These are phyloP conservation scores for Oscheius sp. DNA, from an alignment of 1,140 invertebrate genomes.

Conservation along the genomic window DNA sequence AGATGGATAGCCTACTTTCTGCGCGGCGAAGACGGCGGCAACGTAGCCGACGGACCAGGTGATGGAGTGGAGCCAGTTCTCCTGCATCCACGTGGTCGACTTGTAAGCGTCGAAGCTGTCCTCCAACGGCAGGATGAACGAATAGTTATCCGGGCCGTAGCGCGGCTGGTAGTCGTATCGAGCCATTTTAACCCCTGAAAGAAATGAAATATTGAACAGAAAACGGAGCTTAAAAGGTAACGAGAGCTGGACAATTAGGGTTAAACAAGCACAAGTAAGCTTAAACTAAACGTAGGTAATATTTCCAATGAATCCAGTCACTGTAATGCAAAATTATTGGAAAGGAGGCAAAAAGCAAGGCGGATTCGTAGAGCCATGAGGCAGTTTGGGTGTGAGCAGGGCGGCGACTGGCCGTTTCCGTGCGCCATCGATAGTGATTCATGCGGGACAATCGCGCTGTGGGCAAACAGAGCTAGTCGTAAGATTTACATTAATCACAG, in stretches of 20 bases:
- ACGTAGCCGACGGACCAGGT: slow-evolving; percentile 75
- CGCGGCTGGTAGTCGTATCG: slow-evolving; percentile 55
- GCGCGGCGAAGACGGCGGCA: slow-evolving; percentile 71
- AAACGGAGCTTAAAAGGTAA: background rate
- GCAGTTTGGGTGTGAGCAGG: no score
- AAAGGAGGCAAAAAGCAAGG: no score
- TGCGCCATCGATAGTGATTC: no score
- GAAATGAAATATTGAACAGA: background rate
- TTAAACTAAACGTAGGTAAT: no score
- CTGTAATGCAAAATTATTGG: no score
- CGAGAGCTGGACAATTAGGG: slow-evolving; percentile 1
- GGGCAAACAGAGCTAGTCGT: no score
- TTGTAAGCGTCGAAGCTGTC: slow-evolving; percentile 82
- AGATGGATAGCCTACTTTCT: slow-evolving; percentile 71
- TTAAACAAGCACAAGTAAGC: background rate
- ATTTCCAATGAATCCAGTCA: no score
- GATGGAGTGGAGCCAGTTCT: slow-evolving; percentile 89
- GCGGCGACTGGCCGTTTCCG: no score
- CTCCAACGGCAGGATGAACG: slow-evolving; percentile 90
- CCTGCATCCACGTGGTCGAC: slow-evolving; percentile 86
- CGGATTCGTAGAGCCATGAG: no score
- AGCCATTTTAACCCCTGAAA: slow-evolving; percentile 45
- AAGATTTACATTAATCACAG: no score
- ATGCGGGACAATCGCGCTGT: no score
- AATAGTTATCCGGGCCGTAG: slow-evolving; percentile 73